Evolutionary conservation across 1,140 invertebrate species (phyloP).

Genomic region (Drosophila pandora): DNA sequence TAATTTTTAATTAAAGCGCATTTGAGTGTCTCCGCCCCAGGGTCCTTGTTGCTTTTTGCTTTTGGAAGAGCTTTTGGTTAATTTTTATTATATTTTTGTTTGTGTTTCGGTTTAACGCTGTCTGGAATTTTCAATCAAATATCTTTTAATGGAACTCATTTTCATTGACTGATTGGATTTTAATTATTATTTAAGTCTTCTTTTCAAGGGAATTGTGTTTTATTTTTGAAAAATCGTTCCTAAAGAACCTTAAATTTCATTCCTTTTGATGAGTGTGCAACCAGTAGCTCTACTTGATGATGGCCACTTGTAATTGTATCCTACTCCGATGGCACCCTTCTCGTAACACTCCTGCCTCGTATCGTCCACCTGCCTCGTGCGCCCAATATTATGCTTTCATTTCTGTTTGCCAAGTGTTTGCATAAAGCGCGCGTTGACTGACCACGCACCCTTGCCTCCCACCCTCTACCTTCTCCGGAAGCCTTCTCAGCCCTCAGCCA

Average conservation of each 20-base stretch:
- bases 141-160: background rate
- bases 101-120: constrained; percentile 15
- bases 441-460: constrained; percentile 19
- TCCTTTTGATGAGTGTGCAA: background rate
- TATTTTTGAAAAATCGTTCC: background rate
- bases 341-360: background rate
- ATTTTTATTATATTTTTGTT: constrained; percentile 22
- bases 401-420: constrained; percentile 78
- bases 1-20: constrained; percentile 77
- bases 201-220: background rate
- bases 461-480: background rate
- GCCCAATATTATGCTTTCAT: constrained; percentile 78
- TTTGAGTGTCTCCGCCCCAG: constrained; percentile 42
- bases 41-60: constrained; percentile 27
- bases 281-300: constrained; percentile 8
- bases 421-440: constrained; percentile 67
- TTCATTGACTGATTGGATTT: constrained; percentile 2
- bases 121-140: constrained; percentile 7
- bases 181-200: constrained; percentile 1
- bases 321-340: constrained; percentile 2
- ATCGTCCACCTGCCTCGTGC: constrained; percentile 16
- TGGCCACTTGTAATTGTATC: constrained; percentile 47
- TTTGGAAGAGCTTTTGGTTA: constrained; percentile 13
- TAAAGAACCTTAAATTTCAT: constrained; percentile 13
- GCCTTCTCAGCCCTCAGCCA: background rate